Evolutionary conservation across 2,797 vertebrate genomes (phyloP).

Genomic region (Eupleurogrammus muticus): DNA sequence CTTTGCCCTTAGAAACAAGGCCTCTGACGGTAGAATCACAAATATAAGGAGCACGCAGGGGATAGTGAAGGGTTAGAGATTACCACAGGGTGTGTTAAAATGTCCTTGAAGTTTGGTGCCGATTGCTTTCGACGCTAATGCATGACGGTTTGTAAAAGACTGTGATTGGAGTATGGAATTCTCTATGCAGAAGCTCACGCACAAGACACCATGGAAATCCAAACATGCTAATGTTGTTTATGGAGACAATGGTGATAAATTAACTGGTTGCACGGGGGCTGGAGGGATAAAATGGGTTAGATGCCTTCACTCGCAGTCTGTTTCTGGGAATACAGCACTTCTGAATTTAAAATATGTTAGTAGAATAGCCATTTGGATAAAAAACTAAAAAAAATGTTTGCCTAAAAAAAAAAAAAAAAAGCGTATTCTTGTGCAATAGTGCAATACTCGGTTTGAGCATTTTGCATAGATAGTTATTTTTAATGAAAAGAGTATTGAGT

Average conservation of each 20-base stretch:
- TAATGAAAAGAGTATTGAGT: constrained; percentile 4
- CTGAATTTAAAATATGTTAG: constrained; percentile 12
- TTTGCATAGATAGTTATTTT: constrained; percentile 10
- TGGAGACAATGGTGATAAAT: constrained; percentile 30
- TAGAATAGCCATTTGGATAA: constrained; percentile 26
- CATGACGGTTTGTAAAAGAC: constrained; percentile 47
- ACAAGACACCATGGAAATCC: constrained; percentile 36
- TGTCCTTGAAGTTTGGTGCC: constrained; percentile 45
- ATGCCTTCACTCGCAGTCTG: constrained; percentile 35
- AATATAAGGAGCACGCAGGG: constrained; percentile 83
- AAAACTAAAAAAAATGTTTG: constrained; percentile 10
- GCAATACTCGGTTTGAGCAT: constrained; percentile 50
- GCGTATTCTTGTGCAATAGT: constrained; percentile 20
- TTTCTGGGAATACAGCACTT: constrained; percentile 25
- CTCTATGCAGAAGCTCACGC: constrained; percentile 52
- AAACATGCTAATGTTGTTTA: constrained; percentile 39
- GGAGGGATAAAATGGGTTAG: constrained; percentile 33
- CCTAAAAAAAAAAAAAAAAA: constrained; percentile 18
- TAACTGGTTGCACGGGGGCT: constrained; percentile 29
- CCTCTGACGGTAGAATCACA: constrained; percentile 93
- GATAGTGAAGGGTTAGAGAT: constrained; percentile 58
- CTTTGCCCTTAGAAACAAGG: constrained; percentile 89
- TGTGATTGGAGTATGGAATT: constrained; percentile 35
- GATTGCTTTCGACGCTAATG: constrained; percentile 82
- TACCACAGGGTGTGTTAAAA: constrained; percentile 71